phyloP scores from a whole-genome alignment of 2,113 vertebrate species.

The Spea bombifrons region DNA sequence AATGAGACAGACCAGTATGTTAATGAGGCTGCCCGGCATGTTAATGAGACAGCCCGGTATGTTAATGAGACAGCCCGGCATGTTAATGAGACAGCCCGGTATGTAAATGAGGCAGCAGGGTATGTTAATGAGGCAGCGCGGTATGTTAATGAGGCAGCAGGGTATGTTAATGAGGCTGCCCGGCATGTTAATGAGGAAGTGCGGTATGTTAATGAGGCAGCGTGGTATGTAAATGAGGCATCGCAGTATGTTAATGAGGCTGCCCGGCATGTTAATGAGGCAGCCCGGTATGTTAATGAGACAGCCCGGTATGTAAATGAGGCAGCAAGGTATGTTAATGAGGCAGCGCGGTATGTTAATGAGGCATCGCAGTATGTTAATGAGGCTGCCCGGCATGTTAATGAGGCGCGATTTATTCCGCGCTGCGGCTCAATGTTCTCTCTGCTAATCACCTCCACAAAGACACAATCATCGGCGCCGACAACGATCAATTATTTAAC shows the following conservation, averaged over 20 bases:
- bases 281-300: neutral
- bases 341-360: neutral
- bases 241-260: neutral
- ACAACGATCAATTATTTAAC: conserved; percentile 36
- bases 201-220: neutral
- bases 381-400: neutral
- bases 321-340: neutral
- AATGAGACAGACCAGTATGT: too few relatives aligned
- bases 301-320: neutral
- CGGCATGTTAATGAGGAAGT: neutral
- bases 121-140: neutral
- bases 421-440: conserved; percentile 2
- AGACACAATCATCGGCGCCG: conserved; percentile 4
- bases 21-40: neutral
- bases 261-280: neutral
- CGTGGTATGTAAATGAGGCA: too few relatives aligned
- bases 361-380: neutral
- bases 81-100: conserved; percentile 24
- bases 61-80: neutral
- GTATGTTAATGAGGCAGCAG: conserved; percentile 12
- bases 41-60: too few relatives aligned
- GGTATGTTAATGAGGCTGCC: neutral
- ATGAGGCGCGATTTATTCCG: conserved; percentile 11
- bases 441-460: conserved; percentile 32
- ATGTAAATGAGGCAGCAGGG: neutral